Base-by-base conservation (phyloP, 2,797 vertebrate genomes). In the Lateolabrax maculatus region DNA sequence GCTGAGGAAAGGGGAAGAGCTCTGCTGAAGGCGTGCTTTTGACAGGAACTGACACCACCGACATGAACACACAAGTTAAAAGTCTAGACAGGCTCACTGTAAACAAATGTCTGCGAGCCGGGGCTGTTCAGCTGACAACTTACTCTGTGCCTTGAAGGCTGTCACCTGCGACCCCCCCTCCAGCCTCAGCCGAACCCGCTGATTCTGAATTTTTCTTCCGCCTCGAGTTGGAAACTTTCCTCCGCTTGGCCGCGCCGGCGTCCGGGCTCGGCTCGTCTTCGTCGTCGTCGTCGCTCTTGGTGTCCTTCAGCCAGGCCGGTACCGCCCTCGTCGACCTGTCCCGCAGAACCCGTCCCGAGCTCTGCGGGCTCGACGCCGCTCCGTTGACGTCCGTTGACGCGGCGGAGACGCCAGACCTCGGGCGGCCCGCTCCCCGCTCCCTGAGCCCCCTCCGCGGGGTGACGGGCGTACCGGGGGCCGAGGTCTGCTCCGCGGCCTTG, bases 191-290 rank as follows among this genome's bases (percentile, higher is more conserved):
- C 16, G 67, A 74, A 62, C 70, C 86, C n/a, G 88, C 93, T 77
- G 92, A 66, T 52, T 95, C 96, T 4, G 94, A 85, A 64, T 83
- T 94, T 89, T 95, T 97, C 90, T 95, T 96, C 52, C 97, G 94
- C 63, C 94, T 95, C 43, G 96, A 96, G 75, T 95, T 96, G 65
- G 95, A 94, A 81, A 97, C 95, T 94, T 97, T 98, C 88, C 96
- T 95, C 81, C 97, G 94, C 82, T 96, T 96, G 72, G 92, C 92
- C 16, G 92, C 93, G 0, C 91, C 90, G 43, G 88, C 86, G 77
- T 96, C 93, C 43, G 84, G 81, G 58, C 73, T 88, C 44, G 72
- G 67, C 67, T 93, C 93, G 70, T 93, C 93, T 2, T 86, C 92
- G 1, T 92, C 92, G 18, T 91, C 88, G 6, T 89, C 90, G n/a